Percentiles rank a stretch among this genome's conserved stretches.
Conservation (phyloP, 1,140 invertebrate species). For the Saccostrea glomerata region DNA sequence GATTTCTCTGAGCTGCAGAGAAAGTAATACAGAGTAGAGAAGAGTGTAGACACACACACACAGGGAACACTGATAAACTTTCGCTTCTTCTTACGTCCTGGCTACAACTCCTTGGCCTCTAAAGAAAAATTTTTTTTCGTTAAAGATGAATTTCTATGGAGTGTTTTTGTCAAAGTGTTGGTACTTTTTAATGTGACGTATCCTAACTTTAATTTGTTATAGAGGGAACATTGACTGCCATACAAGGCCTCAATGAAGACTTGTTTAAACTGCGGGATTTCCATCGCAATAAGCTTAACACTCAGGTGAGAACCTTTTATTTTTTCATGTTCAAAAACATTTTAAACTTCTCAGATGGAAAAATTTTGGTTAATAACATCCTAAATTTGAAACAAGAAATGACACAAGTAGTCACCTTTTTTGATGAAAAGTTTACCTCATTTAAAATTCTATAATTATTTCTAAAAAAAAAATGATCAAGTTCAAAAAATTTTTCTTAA, state of each 20-base stretch:
- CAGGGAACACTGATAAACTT: constrained; percentile 1
- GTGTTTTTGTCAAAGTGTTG: constrained; percentile 28
- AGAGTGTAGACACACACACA: background rate
- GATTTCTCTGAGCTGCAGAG: constrained; percentile 10
- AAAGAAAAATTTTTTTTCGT: background rate
- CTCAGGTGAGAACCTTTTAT: constrained; percentile 43
- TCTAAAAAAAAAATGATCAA: too few relatives aligned
- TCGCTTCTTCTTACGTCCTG: background rate
- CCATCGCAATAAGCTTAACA: constrained; percentile 47
- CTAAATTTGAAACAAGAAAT: too few relatives aligned
- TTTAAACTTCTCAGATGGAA: background rate
- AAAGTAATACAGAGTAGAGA: constrained; percentile 25
- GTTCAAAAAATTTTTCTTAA: too few relatives aligned
- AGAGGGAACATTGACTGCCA: constrained; percentile 55
- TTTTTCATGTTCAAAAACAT: background rate
- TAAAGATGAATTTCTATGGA: background rate
- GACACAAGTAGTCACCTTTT: too few relatives aligned
- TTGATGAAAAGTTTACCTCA: too few relatives aligned
- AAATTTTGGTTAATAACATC: too few relatives aligned
- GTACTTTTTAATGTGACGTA: background rate
- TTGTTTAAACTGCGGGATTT: constrained; percentile 55
- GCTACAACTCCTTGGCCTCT: constrained; percentile 19
- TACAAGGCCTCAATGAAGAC: constrained; percentile 57
- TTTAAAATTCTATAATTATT: too few relatives aligned
- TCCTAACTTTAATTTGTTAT: constrained; percentile 39